These are phyloP conservation scores for Eulimnadia texana DNA, from an alignment of 1,140 invertebrate species.

Conservation along the genomic window DNA sequence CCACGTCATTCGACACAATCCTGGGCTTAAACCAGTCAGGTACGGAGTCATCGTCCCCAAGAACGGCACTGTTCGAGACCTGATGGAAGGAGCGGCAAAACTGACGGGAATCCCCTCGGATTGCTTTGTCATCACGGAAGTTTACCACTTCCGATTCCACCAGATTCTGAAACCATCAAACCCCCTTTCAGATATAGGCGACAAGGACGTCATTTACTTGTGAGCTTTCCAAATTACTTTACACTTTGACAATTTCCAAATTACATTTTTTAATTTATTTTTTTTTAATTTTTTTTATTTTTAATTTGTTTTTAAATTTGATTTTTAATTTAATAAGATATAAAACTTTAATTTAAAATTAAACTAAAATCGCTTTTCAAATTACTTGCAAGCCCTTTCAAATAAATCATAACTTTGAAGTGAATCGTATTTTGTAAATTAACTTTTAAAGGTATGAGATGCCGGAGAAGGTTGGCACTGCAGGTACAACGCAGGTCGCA, in stretches of 20 bases:
- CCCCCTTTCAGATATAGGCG: slow-evolving; percentile 31
- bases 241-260: no score
- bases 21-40: slow-evolving; percentile 24
- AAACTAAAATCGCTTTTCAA: no score
- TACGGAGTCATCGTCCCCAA: slow-evolving; percentile 37
- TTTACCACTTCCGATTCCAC: slow-evolving; percentile 37
- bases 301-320: background rate
- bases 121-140: slow-evolving; percentile 34
- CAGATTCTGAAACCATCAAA: slow-evolving; percentile 34
- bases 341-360: no score
- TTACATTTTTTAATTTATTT: slow-evolving; percentile 15
- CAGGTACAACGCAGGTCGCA: background rate
- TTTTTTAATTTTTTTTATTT: background rate
- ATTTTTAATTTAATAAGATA: no score
- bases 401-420: no score
- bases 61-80: slow-evolving; percentile 27
- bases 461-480: slow-evolving; percentile 1
- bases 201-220: slow-evolving; percentile 37
- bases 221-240: no score
- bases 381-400: no score
- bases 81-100: slow-evolving; percentile 25
- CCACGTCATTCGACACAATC: slow-evolving; percentile 20
- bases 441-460: slow-evolving; percentile 5
- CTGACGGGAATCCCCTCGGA: slow-evolving; percentile 26
- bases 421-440: no score